These are phyloP conservation scores for Phylloscopus collybita DNA, from an alignment of 2,797 vertebrate genomes.

Conservation along the genomic window DNA sequence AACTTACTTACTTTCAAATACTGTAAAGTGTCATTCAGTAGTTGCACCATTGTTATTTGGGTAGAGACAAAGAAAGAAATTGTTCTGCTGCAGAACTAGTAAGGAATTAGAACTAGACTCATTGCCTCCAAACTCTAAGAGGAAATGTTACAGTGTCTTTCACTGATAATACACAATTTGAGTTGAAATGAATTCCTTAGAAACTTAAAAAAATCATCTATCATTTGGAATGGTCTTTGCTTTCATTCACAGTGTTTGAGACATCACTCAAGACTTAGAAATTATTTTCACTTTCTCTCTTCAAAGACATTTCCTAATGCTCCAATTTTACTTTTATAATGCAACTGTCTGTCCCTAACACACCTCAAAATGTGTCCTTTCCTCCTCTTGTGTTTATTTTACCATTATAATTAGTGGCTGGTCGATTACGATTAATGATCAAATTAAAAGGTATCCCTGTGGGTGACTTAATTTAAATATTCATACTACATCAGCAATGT, in stretches of 20 bases:
- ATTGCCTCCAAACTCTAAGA: neutral
- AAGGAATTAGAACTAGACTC: neutral
- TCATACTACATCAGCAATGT: neutral
- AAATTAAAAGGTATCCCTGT: slow-evolving; percentile 28
- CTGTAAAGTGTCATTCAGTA: neutral
- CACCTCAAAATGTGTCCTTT: neutral
- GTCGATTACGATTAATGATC: slow-evolving; percentile 41
- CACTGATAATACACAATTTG: neutral
- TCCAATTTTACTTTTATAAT: neutral
- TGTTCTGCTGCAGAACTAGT: neutral
- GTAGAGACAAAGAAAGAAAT: neutral
- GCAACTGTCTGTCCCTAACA: fast-evolving
- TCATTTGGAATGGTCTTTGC: neutral
- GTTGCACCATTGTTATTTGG: neutral
- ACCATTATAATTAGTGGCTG: neutral
- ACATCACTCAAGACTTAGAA: neutral
- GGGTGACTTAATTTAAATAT: slow-evolving; percentile 23
- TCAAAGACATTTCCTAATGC: neutral
- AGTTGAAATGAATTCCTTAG: neutral
- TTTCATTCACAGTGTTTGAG: neutral
- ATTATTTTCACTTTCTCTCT: neutral
- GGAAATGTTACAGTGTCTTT: neutral
- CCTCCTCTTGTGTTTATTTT: slow-evolving; percentile 21
- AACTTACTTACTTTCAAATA: neutral
- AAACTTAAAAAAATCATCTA: neutral